Base-by-base conservation (phyloP, 1,140 invertebrate species). In the Propsilocerus akamusi region DNA sequence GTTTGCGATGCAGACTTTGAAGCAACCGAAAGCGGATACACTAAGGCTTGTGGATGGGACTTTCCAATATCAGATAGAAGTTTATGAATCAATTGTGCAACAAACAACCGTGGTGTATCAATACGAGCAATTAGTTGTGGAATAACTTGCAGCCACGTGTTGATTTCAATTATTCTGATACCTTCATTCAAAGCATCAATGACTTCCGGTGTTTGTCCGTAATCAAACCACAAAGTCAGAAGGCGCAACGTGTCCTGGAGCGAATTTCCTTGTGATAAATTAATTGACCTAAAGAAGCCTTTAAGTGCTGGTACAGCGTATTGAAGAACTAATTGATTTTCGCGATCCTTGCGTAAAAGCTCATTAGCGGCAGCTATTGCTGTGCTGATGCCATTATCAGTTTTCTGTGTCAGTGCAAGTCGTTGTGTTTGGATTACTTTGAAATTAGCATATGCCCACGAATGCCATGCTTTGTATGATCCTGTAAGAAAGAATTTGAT, bases 121-220 rank as follows among this genome's bases (percentile, higher is more conserved):
- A 99, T 97, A 47, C 96, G 75, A 2, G 96, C 95, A 55, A 99
- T 99, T 2, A 99, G 68, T 66, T 99, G 97, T 0, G 97, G 97
- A 56, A 99, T 98, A 0, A 99, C 95, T 75, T 99, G 95, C 2
- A 99, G 70, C 97, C 97, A 99, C 10, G 93, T 97, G 58, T 98
- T 94, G 51, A 98, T 92, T 58, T 96, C 89, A 25, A 98, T 93
- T 0, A 82, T 78, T 54, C 87, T 80, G 37, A 98, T 84, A 1
- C 92, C 92, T 54, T 97, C 92, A 0, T 83, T 75, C 14, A 99
- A 76, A 0, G 91, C 90, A 51, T 97, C 89, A 60, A 95, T 86
- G 0, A 99, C 92, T 61, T 94, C 88, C 0, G 83, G 75, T 69
- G 86, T 81, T 53, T 97, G 88, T 0, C 92, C 93, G 59, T 94